Evolutionary conservation across 2,113 vertebrate species (phyloP).

Genomic region (Telmatochromis sp.): DNA sequence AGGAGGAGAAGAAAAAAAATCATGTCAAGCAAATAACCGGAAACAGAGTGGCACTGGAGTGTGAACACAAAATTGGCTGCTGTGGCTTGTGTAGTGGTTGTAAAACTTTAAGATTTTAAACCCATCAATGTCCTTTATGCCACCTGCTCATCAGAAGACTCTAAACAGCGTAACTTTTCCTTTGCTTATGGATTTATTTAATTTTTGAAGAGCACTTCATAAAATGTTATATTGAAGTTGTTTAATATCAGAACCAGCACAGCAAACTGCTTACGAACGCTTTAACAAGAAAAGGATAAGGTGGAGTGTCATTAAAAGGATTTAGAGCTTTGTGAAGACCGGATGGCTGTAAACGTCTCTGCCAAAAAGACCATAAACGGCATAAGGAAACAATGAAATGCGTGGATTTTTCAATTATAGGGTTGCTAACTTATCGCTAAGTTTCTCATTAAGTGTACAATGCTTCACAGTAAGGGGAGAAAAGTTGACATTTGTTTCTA

Average conservation of each 20-base stretch:
- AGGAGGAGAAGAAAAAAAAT: fast-evolving
- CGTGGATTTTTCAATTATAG: background rate
- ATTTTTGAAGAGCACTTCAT: background rate
- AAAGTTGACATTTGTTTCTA: background rate
- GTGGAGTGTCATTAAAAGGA: background rate
- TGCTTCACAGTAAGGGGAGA: background rate
- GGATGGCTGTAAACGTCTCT: background rate
- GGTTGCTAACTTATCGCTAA: background rate
- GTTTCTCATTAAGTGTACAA: background rate
- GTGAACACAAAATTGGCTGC: background rate
- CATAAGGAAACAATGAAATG: background rate
- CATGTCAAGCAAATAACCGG: background rate
- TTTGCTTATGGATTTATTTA: background rate
- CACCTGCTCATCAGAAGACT: background rate
- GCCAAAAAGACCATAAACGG: background rate
- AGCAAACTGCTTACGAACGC: background rate
- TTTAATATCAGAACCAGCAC: background rate
- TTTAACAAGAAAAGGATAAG: background rate
- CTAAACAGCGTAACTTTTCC: background rate
- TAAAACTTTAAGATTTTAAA: background rate
- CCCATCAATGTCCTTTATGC: background rate
- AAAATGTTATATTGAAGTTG: background rate
- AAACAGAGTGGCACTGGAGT: background rate
- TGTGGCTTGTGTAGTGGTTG: constrained; percentile 22
- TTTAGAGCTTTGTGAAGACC: background rate